phyloP scores from a whole-genome alignment of 2,888 invertebrate genomes.

The Bombylius major region DNA sequence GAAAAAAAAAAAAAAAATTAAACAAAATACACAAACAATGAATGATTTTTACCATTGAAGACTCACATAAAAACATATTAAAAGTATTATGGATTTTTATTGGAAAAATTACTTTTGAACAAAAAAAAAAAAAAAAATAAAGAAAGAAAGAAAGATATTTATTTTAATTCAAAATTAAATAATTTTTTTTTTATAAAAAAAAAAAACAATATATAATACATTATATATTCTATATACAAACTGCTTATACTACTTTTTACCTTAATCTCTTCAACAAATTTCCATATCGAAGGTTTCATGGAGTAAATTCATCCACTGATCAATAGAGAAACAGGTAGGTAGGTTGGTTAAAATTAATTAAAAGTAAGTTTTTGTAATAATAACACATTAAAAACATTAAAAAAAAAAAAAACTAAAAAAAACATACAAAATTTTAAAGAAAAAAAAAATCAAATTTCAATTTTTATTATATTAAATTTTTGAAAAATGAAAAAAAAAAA shows the following conservation, averaged over 20 bases:
- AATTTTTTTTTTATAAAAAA: too few relatives aligned
- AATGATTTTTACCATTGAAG: too few relatives aligned
- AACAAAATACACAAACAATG: too few relatives aligned
- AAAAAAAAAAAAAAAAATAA: background rate
- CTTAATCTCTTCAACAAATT: conserved; percentile 36
- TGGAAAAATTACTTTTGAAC: background rate
- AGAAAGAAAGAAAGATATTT: background rate
- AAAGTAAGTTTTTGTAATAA: background rate
- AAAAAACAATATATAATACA: background rate
- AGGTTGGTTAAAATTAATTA: background rate
- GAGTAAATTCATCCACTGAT: conserved; percentile 38
- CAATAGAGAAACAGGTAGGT: conserved; percentile 21
- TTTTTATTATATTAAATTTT: too few relatives aligned
- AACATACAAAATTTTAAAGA: too few relatives aligned
- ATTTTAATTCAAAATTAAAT: too few relatives aligned
- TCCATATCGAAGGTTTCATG: conserved; percentile 34
- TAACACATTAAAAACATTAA: background rate
- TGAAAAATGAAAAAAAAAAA: too few relatives aligned
- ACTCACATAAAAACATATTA: too few relatives aligned
- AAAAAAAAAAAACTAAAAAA: too few relatives aligned
- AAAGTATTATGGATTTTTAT: too few relatives aligned
- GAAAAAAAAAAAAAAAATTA: conserved; percentile 10
- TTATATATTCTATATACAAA: conserved; percentile 2
- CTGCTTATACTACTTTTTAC: conserved; percentile 21
- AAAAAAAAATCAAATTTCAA: too few relatives aligned